A percentile compares a stretch with the other conserved stretches of the same genome.
phyloP scores from a whole-genome alignment of 1,140 invertebrate species.

The Drosophila lacteicornis region DNA sequence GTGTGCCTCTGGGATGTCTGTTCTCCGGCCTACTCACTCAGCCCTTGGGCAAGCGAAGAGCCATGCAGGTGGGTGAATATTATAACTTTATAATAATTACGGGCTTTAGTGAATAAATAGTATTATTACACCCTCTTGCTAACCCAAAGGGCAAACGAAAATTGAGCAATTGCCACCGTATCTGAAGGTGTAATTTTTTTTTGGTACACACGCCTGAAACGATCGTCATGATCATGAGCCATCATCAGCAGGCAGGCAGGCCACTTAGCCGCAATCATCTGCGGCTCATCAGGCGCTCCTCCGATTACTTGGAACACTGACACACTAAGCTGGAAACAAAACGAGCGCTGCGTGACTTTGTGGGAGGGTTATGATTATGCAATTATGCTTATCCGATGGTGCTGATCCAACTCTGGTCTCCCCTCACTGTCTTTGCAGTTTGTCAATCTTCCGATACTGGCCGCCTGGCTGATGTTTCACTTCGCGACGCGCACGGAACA shows the following conservation, averaged over 20 bases:
- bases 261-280: constrained; percentile 49
- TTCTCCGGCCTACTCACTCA: constrained; percentile 89
- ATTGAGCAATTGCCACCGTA: constrained; percentile 22
- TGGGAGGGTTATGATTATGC: constrained; percentile 32
- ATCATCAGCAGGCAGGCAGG: no score
- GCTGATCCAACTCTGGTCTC: constrained; percentile 4
- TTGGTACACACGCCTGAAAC: constrained; percentile 21
- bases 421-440: constrained; percentile 55
- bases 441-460: constrained; percentile 89
- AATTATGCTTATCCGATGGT: constrained; percentile 65
- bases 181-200: constrained; percentile 27
- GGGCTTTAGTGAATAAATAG: background rate
- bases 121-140: no score
- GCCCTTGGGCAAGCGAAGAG: constrained; percentile 88
- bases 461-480: constrained; percentile 90
- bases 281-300: constrained; percentile 39
- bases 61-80: constrained; percentile 88
- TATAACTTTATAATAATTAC: background rate
- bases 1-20: constrained; percentile 91
- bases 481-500: constrained; percentile 87
- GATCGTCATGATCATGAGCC: background rate
- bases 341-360: constrained; percentile 50
- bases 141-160: background rate
- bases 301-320: constrained; percentile 55
- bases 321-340: constrained; percentile 67